Evolutionary conservation across 2,113 vertebrate genomes (phyloP).

Genomic region (Mus pahari): DNA sequence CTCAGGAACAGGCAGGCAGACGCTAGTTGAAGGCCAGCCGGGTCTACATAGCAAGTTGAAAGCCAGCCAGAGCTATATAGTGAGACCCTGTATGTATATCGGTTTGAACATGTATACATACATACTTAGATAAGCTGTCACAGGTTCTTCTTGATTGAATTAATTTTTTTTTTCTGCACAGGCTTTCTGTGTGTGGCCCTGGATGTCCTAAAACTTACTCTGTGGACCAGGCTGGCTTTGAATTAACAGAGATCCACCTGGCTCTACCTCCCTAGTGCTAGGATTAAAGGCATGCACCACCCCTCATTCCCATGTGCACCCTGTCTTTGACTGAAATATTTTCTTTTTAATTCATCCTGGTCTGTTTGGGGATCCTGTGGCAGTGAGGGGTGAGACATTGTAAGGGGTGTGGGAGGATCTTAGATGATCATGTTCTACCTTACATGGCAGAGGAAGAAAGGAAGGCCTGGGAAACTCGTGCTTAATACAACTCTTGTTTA

Average conservation of each 20-base stretch:
- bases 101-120: neutral
- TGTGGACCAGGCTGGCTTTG: neutral
- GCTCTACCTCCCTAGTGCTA: neutral
- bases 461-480: neutral
- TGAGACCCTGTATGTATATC: neutral
- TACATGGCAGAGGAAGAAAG: neutral
- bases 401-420: neutral
- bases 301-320: neutral
- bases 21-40: neutral
- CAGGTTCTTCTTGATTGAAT: neutral
- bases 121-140: neutral
- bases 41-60: neutral
- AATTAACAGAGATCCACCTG: neutral
- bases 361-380: slow-evolving; percentile 14
- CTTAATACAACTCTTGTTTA: neutral
- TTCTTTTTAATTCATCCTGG: neutral
- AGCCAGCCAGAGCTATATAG: neutral
- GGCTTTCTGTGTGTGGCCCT: neutral
- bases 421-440: neutral
- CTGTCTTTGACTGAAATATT: neutral
- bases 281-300: neutral
- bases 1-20: neutral
- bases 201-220: neutral
- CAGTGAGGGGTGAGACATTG: neutral
- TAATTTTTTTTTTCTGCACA: neutral